Percentiles rank a stretch among this genome's conserved stretches.
These are phyloP conservation scores for Reticulitermes lucifugus DNA, from an alignment of 2,888 invertebrate genomes.

Conservation along the genomic window DNA sequence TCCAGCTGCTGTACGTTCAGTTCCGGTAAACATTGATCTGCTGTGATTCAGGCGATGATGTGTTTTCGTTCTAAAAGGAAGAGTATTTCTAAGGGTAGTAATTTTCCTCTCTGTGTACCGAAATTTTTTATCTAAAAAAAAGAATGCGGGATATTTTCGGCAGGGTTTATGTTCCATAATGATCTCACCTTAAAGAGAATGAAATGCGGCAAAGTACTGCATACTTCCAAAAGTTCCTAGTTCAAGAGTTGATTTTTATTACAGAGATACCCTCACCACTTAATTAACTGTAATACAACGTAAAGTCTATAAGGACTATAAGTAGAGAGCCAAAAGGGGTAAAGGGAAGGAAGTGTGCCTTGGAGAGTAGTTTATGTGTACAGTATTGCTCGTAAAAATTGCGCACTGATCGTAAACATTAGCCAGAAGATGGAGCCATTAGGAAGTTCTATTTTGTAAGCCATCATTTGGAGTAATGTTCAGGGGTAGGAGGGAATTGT, in stretches of 20 bases:
- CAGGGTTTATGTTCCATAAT: neutral
- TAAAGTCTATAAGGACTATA: conserved; percentile 17
- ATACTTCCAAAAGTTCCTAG: neutral
- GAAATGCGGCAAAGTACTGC: neutral
- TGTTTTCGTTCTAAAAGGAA: too few species aligned
- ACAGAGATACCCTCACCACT: neutral
- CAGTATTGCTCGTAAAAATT: conserved; percentile 15
- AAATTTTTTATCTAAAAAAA: neutral
- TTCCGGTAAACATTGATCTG: too few species aligned
- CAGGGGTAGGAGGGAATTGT: neutral
- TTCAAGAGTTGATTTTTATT: conserved; percentile 14
- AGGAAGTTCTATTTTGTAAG: neutral
- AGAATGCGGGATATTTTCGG: neutral
- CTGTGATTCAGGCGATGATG: too few species aligned
- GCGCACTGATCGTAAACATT: conserved; percentile 27
- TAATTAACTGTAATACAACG: conserved; percentile 21
- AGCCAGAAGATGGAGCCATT: neutral
- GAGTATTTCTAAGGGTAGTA: too few species aligned
- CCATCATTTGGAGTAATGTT: neutral
- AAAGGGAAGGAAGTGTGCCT: neutral
- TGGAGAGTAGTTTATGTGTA: conserved; percentile 29
- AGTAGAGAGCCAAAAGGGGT: neutral
- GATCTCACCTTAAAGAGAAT: conserved; percentile 5
- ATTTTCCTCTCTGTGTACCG: neutral
- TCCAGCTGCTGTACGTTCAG: too few species aligned